Conservation (phyloP, 30 jellyfish, hydroid and myxozoan species). For the Turritopsis dohrnii region DNA sequence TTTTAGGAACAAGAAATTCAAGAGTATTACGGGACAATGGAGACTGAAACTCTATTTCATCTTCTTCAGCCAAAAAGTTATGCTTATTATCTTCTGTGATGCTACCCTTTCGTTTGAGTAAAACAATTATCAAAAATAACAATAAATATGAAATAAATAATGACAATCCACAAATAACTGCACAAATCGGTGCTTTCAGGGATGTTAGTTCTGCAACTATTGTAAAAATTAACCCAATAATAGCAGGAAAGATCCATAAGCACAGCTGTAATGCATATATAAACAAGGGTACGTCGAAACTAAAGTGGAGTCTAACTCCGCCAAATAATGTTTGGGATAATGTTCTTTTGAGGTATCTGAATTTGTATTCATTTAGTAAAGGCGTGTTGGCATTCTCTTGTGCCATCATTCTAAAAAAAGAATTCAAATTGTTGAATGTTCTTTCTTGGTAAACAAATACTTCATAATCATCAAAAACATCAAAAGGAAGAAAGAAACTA, state of each 20-base stretch:
- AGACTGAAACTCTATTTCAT: conserved; percentile 37
- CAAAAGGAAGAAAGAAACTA: no score
- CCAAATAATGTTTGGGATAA: conserved; percentile 61
- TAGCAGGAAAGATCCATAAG: conserved; percentile 34
- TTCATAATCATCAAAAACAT: no score
- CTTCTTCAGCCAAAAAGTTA: conserved; percentile 29
- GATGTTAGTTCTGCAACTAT: conserved; percentile 31
- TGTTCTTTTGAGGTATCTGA: conserved; percentile 32
- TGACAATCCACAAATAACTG: conserved; percentile 30
- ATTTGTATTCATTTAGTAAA: conserved; percentile 46
- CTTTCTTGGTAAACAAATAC: no score
- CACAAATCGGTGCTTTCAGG: conserved; percentile 16
- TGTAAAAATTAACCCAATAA: conserved; percentile 42
- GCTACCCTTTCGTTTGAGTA: not conserved
- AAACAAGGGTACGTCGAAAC: conserved; percentile 27
- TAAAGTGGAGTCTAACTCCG: conserved; percentile 35
- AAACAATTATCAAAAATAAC: conserved; percentile 9
- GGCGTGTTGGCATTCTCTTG: conserved; percentile 56
- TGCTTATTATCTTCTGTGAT: not conserved
- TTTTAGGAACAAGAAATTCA: conserved; percentile 41
- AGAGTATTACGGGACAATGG: conserved; percentile 19
- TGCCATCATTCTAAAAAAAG: conserved; percentile 30
- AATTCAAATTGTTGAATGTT: no score
- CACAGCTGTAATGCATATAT: conserved; percentile 40
- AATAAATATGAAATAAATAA: conserved; percentile 17